A percentile compares a stretch with the other conserved stretches of the same genome.
Conservation (phyloP, 2,888 invertebrate species). For the Thereva unica region DNA sequence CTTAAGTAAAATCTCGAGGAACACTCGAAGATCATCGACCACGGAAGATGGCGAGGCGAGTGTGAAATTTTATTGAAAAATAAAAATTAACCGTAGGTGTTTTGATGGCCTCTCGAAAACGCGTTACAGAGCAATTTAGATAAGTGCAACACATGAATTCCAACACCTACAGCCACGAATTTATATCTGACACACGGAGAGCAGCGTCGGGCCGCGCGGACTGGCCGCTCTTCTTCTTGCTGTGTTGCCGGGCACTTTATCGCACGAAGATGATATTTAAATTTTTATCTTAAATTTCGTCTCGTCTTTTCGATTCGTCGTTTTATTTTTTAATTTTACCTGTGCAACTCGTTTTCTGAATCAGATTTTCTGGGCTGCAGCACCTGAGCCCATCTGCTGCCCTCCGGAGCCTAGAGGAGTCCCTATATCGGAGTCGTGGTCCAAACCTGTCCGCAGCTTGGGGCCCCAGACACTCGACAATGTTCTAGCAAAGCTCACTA, state of each 20-base stretch:
- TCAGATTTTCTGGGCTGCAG: too few species aligned
- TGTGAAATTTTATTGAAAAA: constrained; percentile 41
- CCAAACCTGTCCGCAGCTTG: not conserved
- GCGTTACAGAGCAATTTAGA: constrained; percentile 42
- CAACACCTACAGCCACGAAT: constrained; percentile 41
- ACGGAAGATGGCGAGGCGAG: constrained; percentile 26
- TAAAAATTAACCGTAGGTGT: constrained; percentile 42
- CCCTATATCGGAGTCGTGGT: too few species aligned
- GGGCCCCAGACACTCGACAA: constrained; percentile 5
- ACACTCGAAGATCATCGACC: constrained; percentile 7
- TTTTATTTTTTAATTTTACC: constrained; percentile 32
- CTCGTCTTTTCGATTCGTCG: constrained; percentile 37
- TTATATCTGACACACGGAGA: constrained; percentile 29
- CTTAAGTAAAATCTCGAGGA: too few species aligned
- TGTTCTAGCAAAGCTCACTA: constrained; percentile 30
- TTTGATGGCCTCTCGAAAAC: constrained; percentile 39
- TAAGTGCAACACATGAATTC: constrained; percentile 43
- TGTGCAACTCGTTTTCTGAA: constrained; percentile 27
- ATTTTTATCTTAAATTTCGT: constrained; percentile 41
- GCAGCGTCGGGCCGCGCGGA: constrained; percentile 3
- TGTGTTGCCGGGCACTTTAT: constrained; percentile 30
- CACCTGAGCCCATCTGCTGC: too few species aligned
- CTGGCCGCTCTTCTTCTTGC: constrained; percentile 18
- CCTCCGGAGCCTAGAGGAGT: too few species aligned
- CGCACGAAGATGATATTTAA: constrained; percentile 40